phyloP scores from a whole-genome alignment of 2,888 invertebrate genomes.

The Nipponacmea schrenckii region DNA sequence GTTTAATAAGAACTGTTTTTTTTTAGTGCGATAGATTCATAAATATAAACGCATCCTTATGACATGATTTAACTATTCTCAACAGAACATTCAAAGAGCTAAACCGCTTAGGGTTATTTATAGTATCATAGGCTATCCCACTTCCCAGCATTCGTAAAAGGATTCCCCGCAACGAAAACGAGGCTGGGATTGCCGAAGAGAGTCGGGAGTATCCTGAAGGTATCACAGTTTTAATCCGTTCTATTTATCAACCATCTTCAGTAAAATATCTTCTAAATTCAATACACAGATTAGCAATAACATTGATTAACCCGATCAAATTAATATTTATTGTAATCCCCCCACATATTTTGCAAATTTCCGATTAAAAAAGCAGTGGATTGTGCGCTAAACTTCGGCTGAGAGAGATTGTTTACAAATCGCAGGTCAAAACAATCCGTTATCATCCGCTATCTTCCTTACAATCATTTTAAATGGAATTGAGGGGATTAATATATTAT shows the following conservation, averaged over 20 bases:
- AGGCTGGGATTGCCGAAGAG: slow-evolving; percentile 22
- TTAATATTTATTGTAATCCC: slow-evolving; percentile 15
- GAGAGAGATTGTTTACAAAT: slow-evolving; percentile 33
- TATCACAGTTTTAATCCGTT: slow-evolving; percentile 29
- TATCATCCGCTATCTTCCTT: slow-evolving; percentile 23
- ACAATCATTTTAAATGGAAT: neutral
- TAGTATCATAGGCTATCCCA: slow-evolving; percentile 14
- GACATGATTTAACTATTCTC: too few species aligned
- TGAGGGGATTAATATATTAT: neutral
- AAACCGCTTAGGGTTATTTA: neutral
- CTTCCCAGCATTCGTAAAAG: slow-evolving; percentile 24
- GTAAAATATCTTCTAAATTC: slow-evolving; percentile 14
- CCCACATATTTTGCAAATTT: slow-evolving; percentile 14
- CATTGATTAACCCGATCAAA: slow-evolving; percentile 15
- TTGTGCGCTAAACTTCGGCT: slow-evolving; percentile 8
- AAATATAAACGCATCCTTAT: too few species aligned
- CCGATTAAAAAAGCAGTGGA: slow-evolving; percentile 10
- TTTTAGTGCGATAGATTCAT: too few species aligned
- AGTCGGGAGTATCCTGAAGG: slow-evolving; percentile 33
- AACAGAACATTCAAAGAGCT: too few species aligned
- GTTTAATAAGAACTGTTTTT: too few species aligned
- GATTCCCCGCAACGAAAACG: slow-evolving; percentile 24
- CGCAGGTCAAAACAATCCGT: slow-evolving; percentile 22
- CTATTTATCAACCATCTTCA: slow-evolving; percentile 27
- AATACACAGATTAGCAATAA: slow-evolving; percentile 7